Conservation (phyloP, 2,888 invertebrate species). For the Aethes cnicana region DNA sequence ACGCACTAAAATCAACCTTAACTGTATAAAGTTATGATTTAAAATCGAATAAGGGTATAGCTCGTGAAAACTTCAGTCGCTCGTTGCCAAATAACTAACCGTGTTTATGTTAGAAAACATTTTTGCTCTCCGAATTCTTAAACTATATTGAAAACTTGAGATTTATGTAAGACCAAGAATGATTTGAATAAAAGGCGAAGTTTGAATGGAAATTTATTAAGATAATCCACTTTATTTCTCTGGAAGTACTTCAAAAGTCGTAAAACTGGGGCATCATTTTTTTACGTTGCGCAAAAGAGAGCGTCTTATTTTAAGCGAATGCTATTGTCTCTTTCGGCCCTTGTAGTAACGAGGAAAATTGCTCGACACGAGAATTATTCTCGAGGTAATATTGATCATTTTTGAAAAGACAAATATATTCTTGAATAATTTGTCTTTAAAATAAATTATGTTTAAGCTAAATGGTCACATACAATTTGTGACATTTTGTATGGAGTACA, state of each 20-base stretch:
- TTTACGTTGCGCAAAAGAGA: slow-evolving; percentile 17
- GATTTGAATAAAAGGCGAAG: slow-evolving; percentile 26
- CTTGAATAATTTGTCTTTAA: too few relatives aligned
- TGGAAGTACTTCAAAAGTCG: slow-evolving; percentile 17
- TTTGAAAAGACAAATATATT: too few relatives aligned
- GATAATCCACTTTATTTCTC: slow-evolving; percentile 22
- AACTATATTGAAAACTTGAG: slow-evolving; percentile 14
- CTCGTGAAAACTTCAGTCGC: not conserved
- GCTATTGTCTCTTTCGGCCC: not conserved
- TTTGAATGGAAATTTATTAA: slow-evolving; percentile 21
- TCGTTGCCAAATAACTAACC: slow-evolving; percentile 15
- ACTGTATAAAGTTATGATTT: not conserved
- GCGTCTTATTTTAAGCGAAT: not conserved
- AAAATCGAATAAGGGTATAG: not conserved
- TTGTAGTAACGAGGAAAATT: not conserved
- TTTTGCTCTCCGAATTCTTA: not conserved
- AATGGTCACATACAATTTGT: too few relatives aligned
- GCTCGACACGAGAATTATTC: not conserved
- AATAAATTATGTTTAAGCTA: too few relatives aligned
- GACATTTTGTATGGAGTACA: too few relatives aligned
- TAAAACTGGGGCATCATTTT: slow-evolving; percentile 12
- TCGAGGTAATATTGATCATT: too few relatives aligned
- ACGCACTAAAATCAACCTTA: not conserved
- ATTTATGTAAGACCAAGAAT: slow-evolving; percentile 21
- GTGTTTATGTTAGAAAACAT: slow-evolving; percentile 16